These are phyloP conservation scores for Rhopilema esculentum DNA, from an alignment of 30 jellyfish, hydroid and myxozoan species.

Conservation along the genomic window DNA sequence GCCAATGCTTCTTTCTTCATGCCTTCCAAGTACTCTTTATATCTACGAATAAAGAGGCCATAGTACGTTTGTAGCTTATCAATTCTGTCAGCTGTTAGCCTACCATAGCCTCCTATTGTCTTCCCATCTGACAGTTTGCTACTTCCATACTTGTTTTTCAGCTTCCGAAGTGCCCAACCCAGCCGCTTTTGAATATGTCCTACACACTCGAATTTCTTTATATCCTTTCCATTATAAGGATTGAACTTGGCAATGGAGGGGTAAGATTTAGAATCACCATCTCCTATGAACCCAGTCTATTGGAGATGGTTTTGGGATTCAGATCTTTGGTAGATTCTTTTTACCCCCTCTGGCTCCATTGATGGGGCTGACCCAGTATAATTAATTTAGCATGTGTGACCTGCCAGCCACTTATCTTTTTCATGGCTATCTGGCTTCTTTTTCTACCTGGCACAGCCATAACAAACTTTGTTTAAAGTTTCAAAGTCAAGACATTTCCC, in stretches of 20 bases:
- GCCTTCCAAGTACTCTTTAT: constrained; percentile 27
- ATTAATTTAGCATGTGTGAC: not conserved
- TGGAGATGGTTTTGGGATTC: constrained; percentile 14
- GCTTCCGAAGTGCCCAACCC: constrained; percentile 30
- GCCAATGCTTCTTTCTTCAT: constrained; percentile 38
- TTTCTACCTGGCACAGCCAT: constrained; percentile 25
- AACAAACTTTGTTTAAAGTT: constrained; percentile 42
- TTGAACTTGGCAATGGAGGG: not conserved
- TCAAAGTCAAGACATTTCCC: constrained; percentile 48
- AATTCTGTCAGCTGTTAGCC: constrained; percentile 31
- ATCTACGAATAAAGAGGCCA: constrained; percentile 32
- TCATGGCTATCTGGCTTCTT: constrained; percentile 16
- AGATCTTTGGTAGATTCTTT: constrained; percentile 10
- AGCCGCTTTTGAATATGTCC: constrained; percentile 53
- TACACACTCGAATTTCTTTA: constrained; percentile 11
- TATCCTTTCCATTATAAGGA: not conserved
- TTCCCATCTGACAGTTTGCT: constrained; percentile 19
- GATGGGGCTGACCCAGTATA: constrained; percentile 11
- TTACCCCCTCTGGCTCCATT: constrained; percentile 15
- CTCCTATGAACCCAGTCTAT: constrained; percentile 5
- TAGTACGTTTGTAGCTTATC: constrained; percentile 26
- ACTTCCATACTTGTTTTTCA: not conserved
- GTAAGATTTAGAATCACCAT: constrained; percentile 18
- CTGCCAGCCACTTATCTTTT: constrained; percentile 1
- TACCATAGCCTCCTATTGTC: constrained; percentile 47